Base-by-base conservation (phyloP, 2,797 vertebrate genomes). In the Pipistrellus pipistrellus region DNA sequence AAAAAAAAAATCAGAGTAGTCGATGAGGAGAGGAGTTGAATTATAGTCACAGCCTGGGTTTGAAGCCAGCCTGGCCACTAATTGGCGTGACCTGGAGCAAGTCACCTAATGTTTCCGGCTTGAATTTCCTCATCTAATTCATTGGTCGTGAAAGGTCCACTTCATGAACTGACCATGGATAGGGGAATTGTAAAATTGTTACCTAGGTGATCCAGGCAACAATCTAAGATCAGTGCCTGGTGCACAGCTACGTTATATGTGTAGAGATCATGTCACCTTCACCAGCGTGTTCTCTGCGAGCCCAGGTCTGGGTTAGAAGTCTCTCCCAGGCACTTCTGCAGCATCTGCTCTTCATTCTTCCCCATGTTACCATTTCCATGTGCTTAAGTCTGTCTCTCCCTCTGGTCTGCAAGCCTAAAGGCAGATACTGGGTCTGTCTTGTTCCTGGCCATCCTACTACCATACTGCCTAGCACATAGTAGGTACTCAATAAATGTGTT, bases 161-260 rank as follows among this genome's bases (percentile, higher is more conserved):
- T 75, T 62, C 57, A 21, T 8, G 38, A 73, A 25, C 21, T 10
- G 41, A 78, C 4, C 3, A 8, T 1, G 8, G 46, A 21, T 8
- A 2, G 8, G 20, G 48, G 38, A 35, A 9, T 27, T 78, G 15
- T 11, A n/a, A 66, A 30, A 35, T 51, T 51, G 48, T 51, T 51
- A 48, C 48, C 48, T 15, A 51, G 51, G 10, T 0, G 13, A 27
- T 18, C 10, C 23, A 2, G 13, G 32, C 48, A 7, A 66, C 13
- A 15, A 10, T 14, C 25, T 11, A 23, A 80, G 57, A 41, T 32
- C 14, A 1, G 59, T 27, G 27, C 32, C 55, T n/a, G 10, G 55
- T 27, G 17, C 4, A 0, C 0, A 8, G 38, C 41, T 46, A 21
- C 5, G 14, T 25, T 2, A 1, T 27, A 15, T 1, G 5, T 18